Conservation (phyloP, 2,113 vertebrate genomes). For the Plecturocebus donacophilus region DNA sequence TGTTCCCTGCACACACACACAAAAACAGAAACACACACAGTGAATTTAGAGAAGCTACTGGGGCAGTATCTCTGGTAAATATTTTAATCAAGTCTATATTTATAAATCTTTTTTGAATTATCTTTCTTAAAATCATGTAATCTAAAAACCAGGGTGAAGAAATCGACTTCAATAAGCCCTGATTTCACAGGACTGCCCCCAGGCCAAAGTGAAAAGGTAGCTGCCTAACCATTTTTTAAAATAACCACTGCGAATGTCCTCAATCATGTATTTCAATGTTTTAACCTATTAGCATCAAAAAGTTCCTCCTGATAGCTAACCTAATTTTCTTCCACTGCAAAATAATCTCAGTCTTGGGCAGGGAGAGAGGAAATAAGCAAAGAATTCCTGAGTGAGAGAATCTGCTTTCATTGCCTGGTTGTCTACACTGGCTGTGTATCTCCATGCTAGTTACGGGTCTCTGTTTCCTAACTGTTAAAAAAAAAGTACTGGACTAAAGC, state of each 20-base stretch:
- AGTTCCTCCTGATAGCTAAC: slow-evolving; percentile 31
- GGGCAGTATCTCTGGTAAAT: slow-evolving; percentile 35
- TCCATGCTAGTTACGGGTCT: background rate
- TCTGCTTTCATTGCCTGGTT: background rate
- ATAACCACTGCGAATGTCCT: slow-evolving; percentile 7
- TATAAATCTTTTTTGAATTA: slow-evolving; percentile 44
- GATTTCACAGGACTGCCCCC: slow-evolving; percentile 10
- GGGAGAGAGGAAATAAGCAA: background rate
- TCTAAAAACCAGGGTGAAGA: slow-evolving; percentile 50
- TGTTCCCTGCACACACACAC: background rate
- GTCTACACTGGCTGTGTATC: background rate
- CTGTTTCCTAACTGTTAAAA: background rate
- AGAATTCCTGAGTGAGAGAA: background rate
- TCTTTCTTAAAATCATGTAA: slow-evolving; percentile 61
- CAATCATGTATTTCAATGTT: slow-evolving; percentile 48
- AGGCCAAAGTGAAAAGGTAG: slow-evolving; percentile 1
- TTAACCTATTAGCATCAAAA: slow-evolving; percentile 15
- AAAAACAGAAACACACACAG: background rate
- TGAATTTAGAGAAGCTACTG: background rate
- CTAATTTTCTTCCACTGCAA: slow-evolving; percentile 34
- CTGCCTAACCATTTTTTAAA: background rate
- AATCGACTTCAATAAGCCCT: slow-evolving; percentile 34
- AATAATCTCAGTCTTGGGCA: background rate
- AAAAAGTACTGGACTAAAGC: background rate
- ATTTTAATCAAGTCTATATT: slow-evolving; percentile 50